A percentile compares a stretch with the other conserved stretches of the same genome.
Evolutionary conservation across 2,113 vertebrate species (phyloP).

Genomic region (Pterocles orientalis): DNA sequence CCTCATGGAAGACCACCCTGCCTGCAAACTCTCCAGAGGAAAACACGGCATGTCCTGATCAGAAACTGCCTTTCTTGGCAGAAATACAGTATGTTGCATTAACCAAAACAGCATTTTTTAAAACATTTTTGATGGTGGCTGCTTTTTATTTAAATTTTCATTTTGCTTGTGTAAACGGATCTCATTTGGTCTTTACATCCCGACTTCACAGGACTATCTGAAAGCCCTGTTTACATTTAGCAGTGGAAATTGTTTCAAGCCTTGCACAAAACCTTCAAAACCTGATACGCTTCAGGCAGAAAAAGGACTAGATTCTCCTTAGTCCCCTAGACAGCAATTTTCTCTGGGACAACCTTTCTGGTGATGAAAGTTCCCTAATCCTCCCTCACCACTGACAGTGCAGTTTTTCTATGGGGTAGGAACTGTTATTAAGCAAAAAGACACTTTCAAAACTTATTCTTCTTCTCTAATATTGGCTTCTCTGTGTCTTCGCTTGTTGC

Average conservation of each 20-base stretch:
- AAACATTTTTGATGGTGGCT: constrained; percentile 67
- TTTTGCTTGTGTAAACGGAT: constrained; percentile 68
- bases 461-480: neutral
- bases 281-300: neutral
- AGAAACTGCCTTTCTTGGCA: constrained; percentile 72
- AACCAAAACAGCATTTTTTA: constrained; percentile 66
- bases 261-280: constrained; percentile 48
- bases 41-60: constrained; percentile 59
- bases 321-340: neutral
- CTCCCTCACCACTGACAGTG: neutral
- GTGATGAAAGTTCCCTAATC: neutral
- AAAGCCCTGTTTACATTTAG: constrained; percentile 56
- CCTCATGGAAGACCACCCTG: constrained; percentile 71
- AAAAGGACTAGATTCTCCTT: neutral
- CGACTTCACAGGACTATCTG: constrained; percentile 42
- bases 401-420: neutral
- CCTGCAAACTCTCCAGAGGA: constrained; percentile 57
- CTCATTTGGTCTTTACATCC: constrained; percentile 43
- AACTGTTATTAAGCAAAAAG: neutral
- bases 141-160: constrained; percentile 73
- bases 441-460: neutral
- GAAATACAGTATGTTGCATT: constrained; percentile 60
- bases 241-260: constrained; percentile 66
- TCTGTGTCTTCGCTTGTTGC: neutral
- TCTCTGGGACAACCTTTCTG: neutral